Evolutionary conservation across 2,888 invertebrate species (phyloP), one percentile per base, ranked within the genome.

Genomic region (Meteorus colon): DNA sequence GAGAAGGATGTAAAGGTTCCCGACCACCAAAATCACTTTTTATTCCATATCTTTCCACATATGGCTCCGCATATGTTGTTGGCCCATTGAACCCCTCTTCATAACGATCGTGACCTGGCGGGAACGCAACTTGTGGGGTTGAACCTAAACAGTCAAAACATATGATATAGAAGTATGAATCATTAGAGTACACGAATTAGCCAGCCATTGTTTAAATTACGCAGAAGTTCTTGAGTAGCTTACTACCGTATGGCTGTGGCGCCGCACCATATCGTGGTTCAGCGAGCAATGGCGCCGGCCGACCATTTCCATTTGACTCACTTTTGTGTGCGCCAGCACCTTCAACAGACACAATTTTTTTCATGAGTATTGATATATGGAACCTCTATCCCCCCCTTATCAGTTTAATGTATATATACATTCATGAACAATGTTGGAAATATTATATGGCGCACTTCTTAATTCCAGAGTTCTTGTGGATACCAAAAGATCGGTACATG

Each of bases 221-320:
- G 29, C n/a, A 12, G 27, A 45, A 24, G 19, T 31, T 37, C 48
- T 19, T 14, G 51, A 63, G 31, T 27, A 3, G 29, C 67, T 81
- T 95, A 95, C 95, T 92, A 96, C 96, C 95, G 92, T 95, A 97
- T 80, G 96, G 96, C 90, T 96, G 96, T 81, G 96, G 96, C 85
- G 96, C 93, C 79, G 95, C 95, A 81, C 96, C 96, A 89, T 95
- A 96, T 90, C 96, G 94, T 80, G 97, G 97, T 85, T 96, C 96
- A 90, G 96, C 96, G 75, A 97, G 92, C 81, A 97, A 92, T 72
- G 97, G 96, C 66, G 96, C 96, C 82, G 95, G 95, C 85, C 96
- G 91, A 76, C 89, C 89, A 80, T 89, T 89, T 82, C 89, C 89
- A 80, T 88, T 87, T 70, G 89, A 83, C 82, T 89, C 89, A 84